Evolutionary conservation across 2,113 vertebrate genomes (phyloP).

Genomic region (Corydoras sp.): DNA sequence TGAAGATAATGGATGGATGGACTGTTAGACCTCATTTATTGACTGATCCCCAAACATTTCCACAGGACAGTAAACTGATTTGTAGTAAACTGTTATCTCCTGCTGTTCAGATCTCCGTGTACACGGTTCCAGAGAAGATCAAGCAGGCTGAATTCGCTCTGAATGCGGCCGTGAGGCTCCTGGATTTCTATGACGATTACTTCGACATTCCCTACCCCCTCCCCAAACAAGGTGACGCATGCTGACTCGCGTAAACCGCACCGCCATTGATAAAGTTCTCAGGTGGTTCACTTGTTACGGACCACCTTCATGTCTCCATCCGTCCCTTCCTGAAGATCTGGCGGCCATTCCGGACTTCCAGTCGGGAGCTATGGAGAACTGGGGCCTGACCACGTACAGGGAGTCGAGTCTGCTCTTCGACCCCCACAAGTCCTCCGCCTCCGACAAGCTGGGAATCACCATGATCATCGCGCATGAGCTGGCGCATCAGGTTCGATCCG

Average conservation of each 20-base stretch:
- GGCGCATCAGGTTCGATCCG: conserved; percentile 66
- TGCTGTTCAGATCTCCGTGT: conserved; percentile 74
- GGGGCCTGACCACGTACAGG: conserved; percentile 72
- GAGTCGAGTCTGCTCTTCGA: conserved; percentile 67
- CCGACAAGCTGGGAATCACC: conserved; percentile 64
- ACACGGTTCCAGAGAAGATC: conserved; percentile 79
- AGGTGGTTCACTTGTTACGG: no score
- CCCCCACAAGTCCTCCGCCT: conserved; percentile 62
- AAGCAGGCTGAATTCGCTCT: conserved; percentile 75
- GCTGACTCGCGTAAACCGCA: no score
- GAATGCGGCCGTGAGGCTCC: conserved; percentile 77
- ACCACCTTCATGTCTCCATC: not conserved
- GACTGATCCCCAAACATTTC: not conserved
- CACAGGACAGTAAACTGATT: not conserved
- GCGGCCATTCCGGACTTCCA: conserved; percentile 76
- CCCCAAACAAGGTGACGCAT: conserved; percentile 76
- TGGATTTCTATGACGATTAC: conserved; percentile 87
- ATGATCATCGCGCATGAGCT: conserved; percentile 70
- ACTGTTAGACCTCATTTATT: not conserved
- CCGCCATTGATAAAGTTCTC: no score
- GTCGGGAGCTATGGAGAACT: conserved; percentile 76
- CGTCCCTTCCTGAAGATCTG: conserved; percentile 57
- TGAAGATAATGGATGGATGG: no score
- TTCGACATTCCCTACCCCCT: conserved; percentile 86
- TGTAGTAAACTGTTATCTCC: not conserved